These are phyloP conservation scores for Lophotis ruficrista DNA, from an alignment of 2,113 vertebrate genomes.

Conservation along the genomic window DNA sequence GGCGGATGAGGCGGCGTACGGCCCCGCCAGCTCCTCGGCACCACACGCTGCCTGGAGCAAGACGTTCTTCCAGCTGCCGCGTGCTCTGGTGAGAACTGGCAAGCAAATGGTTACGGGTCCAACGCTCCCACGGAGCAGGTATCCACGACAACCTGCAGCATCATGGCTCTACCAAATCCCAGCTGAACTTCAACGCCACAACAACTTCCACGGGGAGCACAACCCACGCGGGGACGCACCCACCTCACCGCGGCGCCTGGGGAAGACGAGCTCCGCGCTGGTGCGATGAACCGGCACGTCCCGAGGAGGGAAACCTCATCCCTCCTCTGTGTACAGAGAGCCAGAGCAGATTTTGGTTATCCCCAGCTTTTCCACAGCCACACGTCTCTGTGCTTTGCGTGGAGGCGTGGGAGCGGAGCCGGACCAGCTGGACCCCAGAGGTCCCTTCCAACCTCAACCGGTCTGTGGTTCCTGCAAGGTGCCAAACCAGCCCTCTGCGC, in stretches of 20 bases:
- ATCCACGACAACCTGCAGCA: not conserved
- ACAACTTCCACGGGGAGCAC: not conserved
- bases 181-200: not conserved
- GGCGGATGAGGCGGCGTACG: not conserved
- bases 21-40: not conserved
- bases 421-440: not conserved
- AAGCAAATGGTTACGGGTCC: not conserved
- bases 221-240: accelerated
- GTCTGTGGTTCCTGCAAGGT: not conserved
- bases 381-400: not conserved
- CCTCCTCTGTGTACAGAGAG: not conserved
- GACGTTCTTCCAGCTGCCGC: accelerated
- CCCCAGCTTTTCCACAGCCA: not conserved
- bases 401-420: not conserved
- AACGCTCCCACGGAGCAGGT: not conserved
- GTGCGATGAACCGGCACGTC: not conserved
- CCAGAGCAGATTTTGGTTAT: not conserved
- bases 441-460: not conserved
- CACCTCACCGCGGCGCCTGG: not conserved
- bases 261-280: not conserved
- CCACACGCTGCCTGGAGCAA: not conserved
- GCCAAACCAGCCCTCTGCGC: not conserved
- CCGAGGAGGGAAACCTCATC: not conserved
- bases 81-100: not conserved
- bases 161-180: not conserved